Evolutionary conservation across 2,888 invertebrate species (phyloP).

Genomic region (Biston stratarius): DNA sequence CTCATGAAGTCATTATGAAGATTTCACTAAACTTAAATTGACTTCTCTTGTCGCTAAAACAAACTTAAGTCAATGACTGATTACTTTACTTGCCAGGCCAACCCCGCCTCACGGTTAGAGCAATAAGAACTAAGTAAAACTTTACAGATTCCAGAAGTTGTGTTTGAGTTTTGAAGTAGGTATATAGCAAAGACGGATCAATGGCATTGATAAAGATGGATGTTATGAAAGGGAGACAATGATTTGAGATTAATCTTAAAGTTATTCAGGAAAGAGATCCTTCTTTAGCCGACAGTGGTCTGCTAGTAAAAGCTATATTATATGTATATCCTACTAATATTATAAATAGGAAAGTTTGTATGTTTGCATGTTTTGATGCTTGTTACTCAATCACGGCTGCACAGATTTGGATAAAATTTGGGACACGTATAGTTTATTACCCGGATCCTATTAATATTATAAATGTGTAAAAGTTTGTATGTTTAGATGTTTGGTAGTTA

Average conservation of each 20-base stretch:
- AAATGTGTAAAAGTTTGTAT: too few relatives aligned
- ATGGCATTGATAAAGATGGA: neutral
- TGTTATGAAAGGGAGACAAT: neutral
- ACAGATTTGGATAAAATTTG: too few relatives aligned
- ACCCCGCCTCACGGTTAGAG: neutral
- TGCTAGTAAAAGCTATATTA: too few relatives aligned
- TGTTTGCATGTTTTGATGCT: too few relatives aligned
- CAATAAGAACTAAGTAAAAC: neutral
- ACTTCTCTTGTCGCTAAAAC: slow-evolving; percentile 58
- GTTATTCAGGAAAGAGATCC: neutral
- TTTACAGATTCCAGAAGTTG: neutral
- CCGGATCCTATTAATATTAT: too few relatives aligned
- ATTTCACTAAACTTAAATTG: slow-evolving; percentile 62
- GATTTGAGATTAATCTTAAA: neutral
- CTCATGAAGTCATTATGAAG: slow-evolving; percentile 63
- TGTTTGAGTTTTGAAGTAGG: neutral
- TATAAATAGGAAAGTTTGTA: too few relatives aligned
- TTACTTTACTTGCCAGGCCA: neutral
- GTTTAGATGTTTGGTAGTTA: too few relatives aligned
- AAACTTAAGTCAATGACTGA: slow-evolving; percentile 21
- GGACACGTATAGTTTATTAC: too few relatives aligned
- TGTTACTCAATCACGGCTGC: too few relatives aligned
- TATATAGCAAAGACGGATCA: slow-evolving; percentile 1
- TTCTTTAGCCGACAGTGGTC: neutral
- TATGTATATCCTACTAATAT: too few relatives aligned